phyloP scores from a whole-genome alignment of 2,888 invertebrate genomes.

The Autographa pulchrina region DNA sequence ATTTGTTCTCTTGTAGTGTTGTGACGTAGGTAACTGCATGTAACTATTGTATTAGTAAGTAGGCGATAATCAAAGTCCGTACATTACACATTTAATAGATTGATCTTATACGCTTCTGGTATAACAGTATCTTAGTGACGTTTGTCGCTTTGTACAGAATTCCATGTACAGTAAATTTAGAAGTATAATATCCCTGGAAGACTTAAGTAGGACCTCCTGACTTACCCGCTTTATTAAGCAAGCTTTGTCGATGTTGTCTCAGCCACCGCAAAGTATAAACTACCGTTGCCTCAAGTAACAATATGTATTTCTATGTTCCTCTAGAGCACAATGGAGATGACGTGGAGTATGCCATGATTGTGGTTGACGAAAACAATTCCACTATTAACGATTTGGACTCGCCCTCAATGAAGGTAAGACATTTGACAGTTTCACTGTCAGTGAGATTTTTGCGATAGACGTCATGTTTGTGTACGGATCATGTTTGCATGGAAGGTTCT shows the following conservation, averaged over 20 bases:
- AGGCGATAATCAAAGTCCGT: constrained; percentile 21
- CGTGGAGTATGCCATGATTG: constrained; percentile 96
- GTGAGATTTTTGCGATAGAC: constrained; percentile 32
- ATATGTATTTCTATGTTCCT: constrained; percentile 55
- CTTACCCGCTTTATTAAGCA: constrained; percentile 79
- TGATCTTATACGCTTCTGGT: constrained; percentile 23
- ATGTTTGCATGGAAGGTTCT: constrained; percentile 62
- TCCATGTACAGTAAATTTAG: constrained; percentile 43
- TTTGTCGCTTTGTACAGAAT: constrained; percentile 49
- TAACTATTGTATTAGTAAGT: constrained; percentile 32
- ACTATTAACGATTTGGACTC: constrained; percentile 95
- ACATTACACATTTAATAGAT: constrained; percentile 21
- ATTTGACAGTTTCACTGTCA: constrained; percentile 15
- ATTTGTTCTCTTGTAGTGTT: constrained; percentile 6
- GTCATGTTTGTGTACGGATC: constrained; percentile 48
- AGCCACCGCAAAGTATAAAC: constrained; percentile 15
- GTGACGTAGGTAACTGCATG: constrained; percentile 40
- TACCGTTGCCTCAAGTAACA: constrained; percentile 27
- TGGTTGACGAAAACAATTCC: constrained; percentile 96
- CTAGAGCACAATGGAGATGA: constrained; percentile 92
- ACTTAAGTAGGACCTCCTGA: constrained; percentile 56
- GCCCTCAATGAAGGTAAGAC: constrained; percentile 94
- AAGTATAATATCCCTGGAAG: constrained; percentile 38
- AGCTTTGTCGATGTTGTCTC: constrained; percentile 82
- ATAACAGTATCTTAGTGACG: constrained; percentile 22